Evolutionary conservation across 2,888 invertebrate species (phyloP).

Genomic region (Hipparchia semele): DNA sequence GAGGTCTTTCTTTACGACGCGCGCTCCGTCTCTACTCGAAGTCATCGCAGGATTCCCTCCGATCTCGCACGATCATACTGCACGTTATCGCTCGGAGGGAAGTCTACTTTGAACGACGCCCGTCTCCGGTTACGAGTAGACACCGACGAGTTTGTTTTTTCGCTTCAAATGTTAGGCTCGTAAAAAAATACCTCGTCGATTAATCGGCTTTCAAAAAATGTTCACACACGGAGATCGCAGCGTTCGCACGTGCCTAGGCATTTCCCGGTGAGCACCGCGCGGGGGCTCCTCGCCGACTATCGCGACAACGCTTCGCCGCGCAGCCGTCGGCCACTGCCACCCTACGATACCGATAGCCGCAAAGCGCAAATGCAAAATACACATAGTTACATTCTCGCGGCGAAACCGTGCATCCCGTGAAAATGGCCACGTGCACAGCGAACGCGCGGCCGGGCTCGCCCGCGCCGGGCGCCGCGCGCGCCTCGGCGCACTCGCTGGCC

Average conservation of each 20-base stretch:
- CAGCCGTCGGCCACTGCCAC: not conserved
- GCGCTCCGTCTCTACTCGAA: too few relatives aligned
- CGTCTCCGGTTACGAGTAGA: too few relatives aligned
- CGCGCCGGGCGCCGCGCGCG: constrained; percentile 48
- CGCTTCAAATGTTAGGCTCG: not conserved
- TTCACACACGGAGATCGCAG: not conserved
- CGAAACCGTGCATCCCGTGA: constrained; percentile 13
- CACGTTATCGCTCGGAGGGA: too few relatives aligned
- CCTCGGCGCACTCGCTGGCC: constrained; percentile 53
- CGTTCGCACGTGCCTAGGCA: not conserved
- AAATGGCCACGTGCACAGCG: constrained; percentile 51
- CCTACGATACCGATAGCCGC: not conserved
- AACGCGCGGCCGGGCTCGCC: constrained; percentile 69
- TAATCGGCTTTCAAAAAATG: not conserved
- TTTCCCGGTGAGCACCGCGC: not conserved
- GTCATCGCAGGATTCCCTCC: too few relatives aligned
- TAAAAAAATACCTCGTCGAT: not conserved
- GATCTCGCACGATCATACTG: too few relatives aligned
- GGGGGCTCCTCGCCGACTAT: constrained; percentile 7
- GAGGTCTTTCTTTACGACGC: constrained; percentile 12
- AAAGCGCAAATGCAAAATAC: not conserved
- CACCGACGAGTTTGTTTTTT: too few relatives aligned
- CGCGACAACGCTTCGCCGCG: not conserved
- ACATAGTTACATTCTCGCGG: not conserved
- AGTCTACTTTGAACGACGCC: too few relatives aligned